Evolutionary conservation across 2,888 invertebrate genomes (phyloP), one percentile per base, ranked within the genome.

Genomic region (Aspidiotus rigidus): DNA sequence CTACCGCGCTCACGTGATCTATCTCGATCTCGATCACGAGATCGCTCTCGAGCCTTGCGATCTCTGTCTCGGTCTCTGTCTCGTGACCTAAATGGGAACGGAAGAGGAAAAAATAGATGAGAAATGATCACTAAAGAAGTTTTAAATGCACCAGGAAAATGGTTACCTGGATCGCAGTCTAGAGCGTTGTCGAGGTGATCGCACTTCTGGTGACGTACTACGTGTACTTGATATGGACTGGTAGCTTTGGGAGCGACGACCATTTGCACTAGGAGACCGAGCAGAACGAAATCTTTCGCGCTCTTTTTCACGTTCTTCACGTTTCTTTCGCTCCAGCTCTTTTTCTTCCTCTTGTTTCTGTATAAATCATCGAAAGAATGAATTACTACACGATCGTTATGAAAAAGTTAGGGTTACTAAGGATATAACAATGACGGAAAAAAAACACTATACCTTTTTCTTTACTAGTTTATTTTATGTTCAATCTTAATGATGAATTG

Each of bases 261-360:
- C 72, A 44, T 71, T 72, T 40, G 72, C 72, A 61, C 73, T 72
- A 49, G 69, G 69, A 57, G 66, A 66, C 42, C 59, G 56, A 7
- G 74, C 74, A 13, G 74, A 74, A 28, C 72, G 71, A 17, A 73
- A 73, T 49, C 73, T 70, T 59, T 74, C 72, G 57, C 74, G 72
- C 60, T 74, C 73, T 66, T 72, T 73, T 71, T 74, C 74, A 44
- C 73, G 72, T 72, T 74, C 74, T 74, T 76, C 73, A 13, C 74
- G 70, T 55, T 73, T 72, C 70, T 73, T 73, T n/a, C 84, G 81
- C 74, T 81, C 81, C 57, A 84, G 84, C 77, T 86, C 86, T 75
- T 85, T 85, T 76, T 86, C 86, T 77, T 86, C 86, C 78, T 88
- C 88, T 80, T 86, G 86, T 82, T 87, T 87, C 85, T 86, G 82